Conservation (phyloP, 2,113 vertebrate genomes). For the Campylomormyrus numenius region DNA sequence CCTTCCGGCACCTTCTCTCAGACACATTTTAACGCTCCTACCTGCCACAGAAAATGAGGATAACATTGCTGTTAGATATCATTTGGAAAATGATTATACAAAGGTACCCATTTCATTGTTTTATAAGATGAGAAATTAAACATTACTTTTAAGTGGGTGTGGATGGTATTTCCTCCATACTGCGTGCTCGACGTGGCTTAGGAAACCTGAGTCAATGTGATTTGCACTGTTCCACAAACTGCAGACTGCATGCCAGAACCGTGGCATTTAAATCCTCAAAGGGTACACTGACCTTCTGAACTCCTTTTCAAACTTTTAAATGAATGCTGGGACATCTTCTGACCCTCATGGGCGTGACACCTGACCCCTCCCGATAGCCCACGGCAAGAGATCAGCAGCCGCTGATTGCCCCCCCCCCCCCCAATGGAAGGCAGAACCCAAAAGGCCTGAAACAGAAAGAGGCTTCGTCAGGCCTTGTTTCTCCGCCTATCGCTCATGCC, state of each 20-base stretch:
- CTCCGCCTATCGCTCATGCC: slow-evolving; percentile 39
- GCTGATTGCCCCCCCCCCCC: background rate
- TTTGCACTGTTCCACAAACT: slow-evolving; percentile 31
- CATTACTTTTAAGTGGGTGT: background rate
- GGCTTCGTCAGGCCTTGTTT: slow-evolving; percentile 31
- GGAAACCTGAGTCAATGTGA: background rate
- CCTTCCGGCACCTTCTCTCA: background rate
- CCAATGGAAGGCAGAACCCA: background rate
- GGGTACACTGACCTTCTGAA: slow-evolving; percentile 51
- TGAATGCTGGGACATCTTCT: slow-evolving; percentile 53
- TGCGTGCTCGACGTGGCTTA: background rate
- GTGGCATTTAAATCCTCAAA: slow-evolving; percentile 44
- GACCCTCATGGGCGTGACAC: slow-evolving; percentile 64
- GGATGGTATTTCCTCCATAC: background rate
- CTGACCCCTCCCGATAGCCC: slow-evolving; percentile 66
- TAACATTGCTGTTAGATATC: background rate
- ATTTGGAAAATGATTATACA: background rate
- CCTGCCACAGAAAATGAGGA: background rate
- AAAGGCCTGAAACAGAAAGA: slow-evolving; percentile 27
- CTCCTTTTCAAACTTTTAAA: slow-evolving; percentile 56
- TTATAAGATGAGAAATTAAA: background rate
- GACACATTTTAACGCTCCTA: background rate
- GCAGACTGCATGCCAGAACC: slow-evolving; percentile 47
- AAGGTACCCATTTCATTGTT: background rate
- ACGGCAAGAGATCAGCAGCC: slow-evolving; percentile 59